Evolutionary conservation across 2,888 invertebrate genomes (phyloP).

Genomic region (Elysia crispata): DNA sequence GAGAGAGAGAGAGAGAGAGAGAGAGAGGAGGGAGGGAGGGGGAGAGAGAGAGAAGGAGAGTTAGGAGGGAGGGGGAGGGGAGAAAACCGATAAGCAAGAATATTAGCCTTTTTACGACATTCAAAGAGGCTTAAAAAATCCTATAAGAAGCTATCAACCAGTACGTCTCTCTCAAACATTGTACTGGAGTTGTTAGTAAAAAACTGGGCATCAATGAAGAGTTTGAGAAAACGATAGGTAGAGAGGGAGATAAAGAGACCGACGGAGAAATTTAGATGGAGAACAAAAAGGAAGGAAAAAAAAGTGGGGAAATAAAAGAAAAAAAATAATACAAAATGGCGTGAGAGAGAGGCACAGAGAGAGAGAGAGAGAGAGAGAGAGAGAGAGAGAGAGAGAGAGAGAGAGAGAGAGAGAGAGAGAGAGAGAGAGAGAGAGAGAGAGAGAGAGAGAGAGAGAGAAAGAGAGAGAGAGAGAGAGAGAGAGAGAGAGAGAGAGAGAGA

Average conservation of each 20-base stretch:
- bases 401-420: constrained; percentile 32
- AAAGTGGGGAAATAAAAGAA: not conserved
- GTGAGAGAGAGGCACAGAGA: not conserved
- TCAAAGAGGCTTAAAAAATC: no score
- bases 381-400: constrained; percentile 33
- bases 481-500: constrained; percentile 21
- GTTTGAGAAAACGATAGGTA: no score
- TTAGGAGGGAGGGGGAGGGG: constrained; percentile 1
- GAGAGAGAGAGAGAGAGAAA: constrained; percentile 26
- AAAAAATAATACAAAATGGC: not conserved
- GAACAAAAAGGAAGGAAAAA: not conserved
- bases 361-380: constrained; percentile 31
- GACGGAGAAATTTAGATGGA: not conserved
- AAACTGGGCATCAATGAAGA: no score
- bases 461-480: constrained; percentile 22
- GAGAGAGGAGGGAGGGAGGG: not conserved
- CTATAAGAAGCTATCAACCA: no score
- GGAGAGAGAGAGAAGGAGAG: not conserved
- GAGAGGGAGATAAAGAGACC: no score
- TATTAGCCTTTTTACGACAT: no score
- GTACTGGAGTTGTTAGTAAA: no score
- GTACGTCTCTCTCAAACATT: no score
- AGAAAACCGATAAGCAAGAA: no score
- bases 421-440: constrained; percentile 34
- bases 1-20: not conserved